Evolutionary conservation across 2,113 vertebrate species (phyloP).

Genomic region (Gambusia holbrooki): DNA sequence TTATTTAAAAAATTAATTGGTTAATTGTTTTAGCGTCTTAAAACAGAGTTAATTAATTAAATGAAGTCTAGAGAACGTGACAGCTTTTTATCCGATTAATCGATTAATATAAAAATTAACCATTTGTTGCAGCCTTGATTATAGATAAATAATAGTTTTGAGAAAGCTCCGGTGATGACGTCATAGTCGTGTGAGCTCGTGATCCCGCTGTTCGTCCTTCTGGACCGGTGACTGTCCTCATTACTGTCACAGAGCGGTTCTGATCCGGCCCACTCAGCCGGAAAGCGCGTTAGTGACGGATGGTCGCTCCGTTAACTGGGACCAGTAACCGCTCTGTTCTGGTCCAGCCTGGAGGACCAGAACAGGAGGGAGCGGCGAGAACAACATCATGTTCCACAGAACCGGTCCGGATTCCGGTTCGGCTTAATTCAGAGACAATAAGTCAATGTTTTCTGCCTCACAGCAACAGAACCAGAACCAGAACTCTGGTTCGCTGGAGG

Average conservation of each 20-base stretch:
- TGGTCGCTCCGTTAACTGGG: neutral
- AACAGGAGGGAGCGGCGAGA: too few relatives aligned
- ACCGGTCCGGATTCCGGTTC: neutral
- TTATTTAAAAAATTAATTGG: too few relatives aligned
- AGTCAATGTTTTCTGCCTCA: neutral
- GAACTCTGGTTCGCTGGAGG: neutral
- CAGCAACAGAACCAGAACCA: neutral
- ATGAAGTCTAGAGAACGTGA: too few relatives aligned
- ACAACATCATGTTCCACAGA: neutral
- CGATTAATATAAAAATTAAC: too few relatives aligned
- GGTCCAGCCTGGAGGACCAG: too few relatives aligned
- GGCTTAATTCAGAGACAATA: neutral
- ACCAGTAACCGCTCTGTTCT: neutral
- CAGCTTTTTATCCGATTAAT: too few relatives aligned
- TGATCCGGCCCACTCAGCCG: neutral
- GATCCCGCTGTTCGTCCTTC: neutral
- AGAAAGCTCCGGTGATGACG: too few relatives aligned
- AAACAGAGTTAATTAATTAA: too few relatives aligned
- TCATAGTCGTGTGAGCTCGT: neutral
- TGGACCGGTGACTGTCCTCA: neutral
- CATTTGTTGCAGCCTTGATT: too few relatives aligned
- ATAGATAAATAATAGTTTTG: too few relatives aligned
- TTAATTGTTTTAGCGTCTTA: too few relatives aligned
- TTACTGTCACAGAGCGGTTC: neutral
- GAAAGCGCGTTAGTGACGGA: neutral